A percentile compares a stretch with the other conserved stretches of the same genome.
These are phyloP conservation scores for Caloenas nicobarica DNA, from an alignment of 2,113 vertebrate genomes.

Conservation along the genomic window DNA sequence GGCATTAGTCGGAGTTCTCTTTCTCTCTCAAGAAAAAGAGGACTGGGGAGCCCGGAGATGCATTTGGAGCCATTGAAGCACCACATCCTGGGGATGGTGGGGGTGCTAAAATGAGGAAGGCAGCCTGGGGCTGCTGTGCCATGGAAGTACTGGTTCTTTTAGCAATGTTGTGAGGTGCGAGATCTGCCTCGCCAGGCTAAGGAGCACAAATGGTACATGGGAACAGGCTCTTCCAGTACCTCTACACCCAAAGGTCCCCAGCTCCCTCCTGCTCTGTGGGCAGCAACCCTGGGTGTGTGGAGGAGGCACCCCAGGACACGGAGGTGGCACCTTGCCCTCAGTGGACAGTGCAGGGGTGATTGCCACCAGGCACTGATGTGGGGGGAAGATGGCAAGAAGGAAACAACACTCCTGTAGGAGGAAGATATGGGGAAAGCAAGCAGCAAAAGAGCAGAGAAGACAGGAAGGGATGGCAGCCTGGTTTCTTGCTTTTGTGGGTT, in stretches of 20 bases:
- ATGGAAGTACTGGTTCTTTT: neutral
- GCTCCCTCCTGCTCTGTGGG: neutral
- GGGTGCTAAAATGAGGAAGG: neutral
- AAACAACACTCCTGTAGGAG: neutral
- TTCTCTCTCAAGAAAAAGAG: neutral
- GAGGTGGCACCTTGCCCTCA: neutral
- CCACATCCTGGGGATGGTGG: rapidly evolving
- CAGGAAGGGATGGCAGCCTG: neutral
- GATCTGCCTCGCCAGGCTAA: neutral
- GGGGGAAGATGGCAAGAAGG: neutral
- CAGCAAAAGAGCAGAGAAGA: neutral
- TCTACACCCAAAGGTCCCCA: neutral
- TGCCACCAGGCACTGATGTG: neutral
- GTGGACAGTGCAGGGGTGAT: neutral
- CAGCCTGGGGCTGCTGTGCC: neutral
- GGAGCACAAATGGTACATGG: neutral
- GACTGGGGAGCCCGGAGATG: neutral
- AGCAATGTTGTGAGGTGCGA: neutral
- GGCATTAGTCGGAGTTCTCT: conserved; percentile 54
- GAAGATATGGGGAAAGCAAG: neutral
- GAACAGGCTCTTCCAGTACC: neutral
- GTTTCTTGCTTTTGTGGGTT: rapidly evolving
- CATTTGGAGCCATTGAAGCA: neutral
- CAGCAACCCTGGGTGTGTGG: rapidly evolving
- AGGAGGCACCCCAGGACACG: rapidly evolving